These are phyloP conservation scores for Osedax fenrisi DNA, from an alignment of 2,888 invertebrate species.

Conservation along the genomic window DNA sequence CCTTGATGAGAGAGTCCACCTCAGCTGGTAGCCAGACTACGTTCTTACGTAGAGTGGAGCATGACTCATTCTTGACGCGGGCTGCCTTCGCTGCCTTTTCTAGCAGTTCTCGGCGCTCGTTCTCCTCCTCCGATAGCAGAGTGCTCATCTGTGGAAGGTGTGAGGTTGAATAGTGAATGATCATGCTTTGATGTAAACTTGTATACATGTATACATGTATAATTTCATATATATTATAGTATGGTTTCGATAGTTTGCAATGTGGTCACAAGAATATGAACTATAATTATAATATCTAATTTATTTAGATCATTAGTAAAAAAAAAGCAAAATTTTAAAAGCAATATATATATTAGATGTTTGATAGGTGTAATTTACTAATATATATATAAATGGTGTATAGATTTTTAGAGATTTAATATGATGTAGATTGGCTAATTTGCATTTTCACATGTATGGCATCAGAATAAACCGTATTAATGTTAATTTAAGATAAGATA, in stretches of 20 bases:
- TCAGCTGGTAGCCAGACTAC: conserved; percentile 68
- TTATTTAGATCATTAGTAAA: too few species aligned
- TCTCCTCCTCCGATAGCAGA: conserved; percentile 56
- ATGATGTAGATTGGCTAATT: too few species aligned
- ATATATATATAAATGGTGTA: neutral
- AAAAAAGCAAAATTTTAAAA: too few species aligned
- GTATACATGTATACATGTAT: neutral
- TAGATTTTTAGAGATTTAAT: too few species aligned
- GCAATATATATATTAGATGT: too few species aligned
- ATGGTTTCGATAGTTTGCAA: too few species aligned
- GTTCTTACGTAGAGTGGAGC: conserved; percentile 23
- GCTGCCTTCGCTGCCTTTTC: conserved; percentile 33
- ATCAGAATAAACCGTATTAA: too few species aligned
- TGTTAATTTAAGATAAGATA: too few species aligned
- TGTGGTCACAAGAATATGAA: too few species aligned
- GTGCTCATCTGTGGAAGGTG: neutral
- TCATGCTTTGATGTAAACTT: conserved; percentile 53
- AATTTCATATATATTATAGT: neutral
- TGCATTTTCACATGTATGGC: too few species aligned
- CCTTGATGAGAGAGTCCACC: conserved; percentile 80
- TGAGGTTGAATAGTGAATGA: conserved; percentile 38
- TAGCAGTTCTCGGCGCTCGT: conserved; percentile 56
- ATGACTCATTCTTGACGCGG: neutral
- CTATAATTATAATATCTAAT: too few species aligned
- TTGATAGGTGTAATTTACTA: too few species aligned